Conservation (phyloP, 2,113 vertebrate genomes). For the Oryzias javanicus region DNA sequence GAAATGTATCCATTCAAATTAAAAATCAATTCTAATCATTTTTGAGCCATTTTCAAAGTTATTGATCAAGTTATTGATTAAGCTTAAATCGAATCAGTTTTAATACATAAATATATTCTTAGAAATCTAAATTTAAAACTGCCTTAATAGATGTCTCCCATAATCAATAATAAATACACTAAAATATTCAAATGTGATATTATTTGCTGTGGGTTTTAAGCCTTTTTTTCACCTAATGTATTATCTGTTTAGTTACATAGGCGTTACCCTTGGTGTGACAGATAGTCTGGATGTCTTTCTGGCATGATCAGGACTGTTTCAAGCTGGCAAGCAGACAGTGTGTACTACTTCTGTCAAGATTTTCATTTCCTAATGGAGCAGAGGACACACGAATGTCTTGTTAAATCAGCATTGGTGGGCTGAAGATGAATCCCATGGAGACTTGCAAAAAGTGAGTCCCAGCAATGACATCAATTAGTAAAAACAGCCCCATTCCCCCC, state of each 20-base stretch:
- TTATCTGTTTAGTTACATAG: neutral
- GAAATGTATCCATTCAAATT: no score
- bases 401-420: constrained; percentile 5
- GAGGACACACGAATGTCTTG: neutral
- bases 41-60: no score
- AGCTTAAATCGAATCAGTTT: no score
- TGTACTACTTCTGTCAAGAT: neutral
- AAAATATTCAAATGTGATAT: no score
- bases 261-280: neutral
- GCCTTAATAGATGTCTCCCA: no score
- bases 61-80: no score
- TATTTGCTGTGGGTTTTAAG: no score
- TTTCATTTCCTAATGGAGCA: constrained; percentile 4
- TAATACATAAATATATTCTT: no score
- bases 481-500: constrained; percentile 14
- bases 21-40: no score
- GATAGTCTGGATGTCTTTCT: neutral
- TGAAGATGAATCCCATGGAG: constrained; percentile 8
- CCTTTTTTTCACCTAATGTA: neutral
- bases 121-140: no score
- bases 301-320: neutral
- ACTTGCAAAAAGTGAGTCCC: constrained; percentile 22
- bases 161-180: no score
- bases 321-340: neutral
- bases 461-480: constrained; percentile 49